Evolutionary conservation across 2,888 invertebrate species (phyloP).

Genomic region (Dolichopus griseipennis): DNA sequence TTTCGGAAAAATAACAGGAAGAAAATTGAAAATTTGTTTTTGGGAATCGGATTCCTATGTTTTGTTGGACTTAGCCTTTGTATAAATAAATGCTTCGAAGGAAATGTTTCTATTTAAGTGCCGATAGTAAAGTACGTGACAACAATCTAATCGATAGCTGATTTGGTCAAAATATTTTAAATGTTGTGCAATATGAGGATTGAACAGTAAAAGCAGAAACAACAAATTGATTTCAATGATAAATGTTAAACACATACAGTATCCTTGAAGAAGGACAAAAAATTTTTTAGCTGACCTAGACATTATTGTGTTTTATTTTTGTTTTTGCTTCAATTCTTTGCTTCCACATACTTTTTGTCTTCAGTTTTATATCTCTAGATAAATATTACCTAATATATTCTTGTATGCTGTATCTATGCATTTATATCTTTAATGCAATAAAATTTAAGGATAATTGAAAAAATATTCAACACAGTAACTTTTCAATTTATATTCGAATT

Average conservation of each 20-base stretch:
- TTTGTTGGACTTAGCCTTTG: background rate
- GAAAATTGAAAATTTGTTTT: background rate
- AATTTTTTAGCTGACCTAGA: background rate
- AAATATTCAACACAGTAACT: background rate
- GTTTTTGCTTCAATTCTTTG: background rate
- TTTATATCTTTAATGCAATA: background rate
- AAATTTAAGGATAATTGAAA: conserved; percentile 1
- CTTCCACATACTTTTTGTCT: background rate
- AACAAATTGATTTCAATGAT: background rate
- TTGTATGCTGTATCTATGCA: background rate
- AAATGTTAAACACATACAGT: background rate
- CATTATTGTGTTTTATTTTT: background rate
- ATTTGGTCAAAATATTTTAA: background rate
- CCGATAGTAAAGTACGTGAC: background rate
- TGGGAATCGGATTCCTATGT: no score
- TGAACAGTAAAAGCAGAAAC: background rate
- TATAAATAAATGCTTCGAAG: background rate
- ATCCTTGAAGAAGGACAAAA: background rate
- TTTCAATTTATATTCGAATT: background rate
- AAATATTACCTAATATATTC: background rate
- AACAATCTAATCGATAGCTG: conserved; percentile 2
- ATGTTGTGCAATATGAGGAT: no score
- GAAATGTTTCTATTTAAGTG: background rate
- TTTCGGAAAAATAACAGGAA: no score
- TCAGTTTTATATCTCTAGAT: no score